These are phyloP conservation scores for Apteryx owenii DNA, from an alignment of 2,113 vertebrate genomes.

Conservation along the genomic window DNA sequence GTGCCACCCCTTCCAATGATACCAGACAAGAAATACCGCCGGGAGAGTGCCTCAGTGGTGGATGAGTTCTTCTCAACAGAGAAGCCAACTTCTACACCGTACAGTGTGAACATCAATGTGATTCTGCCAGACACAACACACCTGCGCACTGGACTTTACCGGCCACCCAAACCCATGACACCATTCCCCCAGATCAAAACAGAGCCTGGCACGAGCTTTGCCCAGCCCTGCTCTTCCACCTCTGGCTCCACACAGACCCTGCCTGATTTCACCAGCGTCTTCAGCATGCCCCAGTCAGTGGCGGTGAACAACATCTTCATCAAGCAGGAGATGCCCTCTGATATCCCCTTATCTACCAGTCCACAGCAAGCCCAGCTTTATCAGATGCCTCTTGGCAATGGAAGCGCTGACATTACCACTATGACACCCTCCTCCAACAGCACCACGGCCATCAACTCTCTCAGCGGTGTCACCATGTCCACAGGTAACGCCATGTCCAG, in stretches of 20 bases:
- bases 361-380: constrained; percentile 83
- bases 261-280: constrained; percentile 92
- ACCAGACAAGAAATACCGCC: constrained; percentile 85
- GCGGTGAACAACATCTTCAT: constrained; percentile 86
- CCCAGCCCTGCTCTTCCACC: constrained; percentile 72
- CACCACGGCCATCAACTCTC: constrained; percentile 83
- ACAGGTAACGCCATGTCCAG: constrained; percentile 38
- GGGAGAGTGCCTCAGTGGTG: constrained; percentile 89
- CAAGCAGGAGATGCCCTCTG: constrained; percentile 83
- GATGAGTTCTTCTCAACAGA: constrained; percentile 91
- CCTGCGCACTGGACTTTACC: constrained; percentile 89
- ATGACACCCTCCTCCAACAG: constrained; percentile 68
- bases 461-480: constrained; percentile 75
- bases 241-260: constrained; percentile 82
- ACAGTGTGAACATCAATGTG: constrained; percentile 93
- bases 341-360: constrained; percentile 72
- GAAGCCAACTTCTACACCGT: constrained; percentile 77
- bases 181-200: constrained; percentile 82
- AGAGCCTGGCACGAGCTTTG: constrained; percentile 80
- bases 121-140: constrained; percentile 89
- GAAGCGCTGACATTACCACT: constrained; percentile 66
- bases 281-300: constrained; percentile 85
- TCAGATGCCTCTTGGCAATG: constrained; percentile 77
- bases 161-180: constrained; percentile 59
- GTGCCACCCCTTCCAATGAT: constrained; percentile 37